Base-by-base conservation (phyloP, 2,797 vertebrate species). In the Nyctalus aviator region DNA sequence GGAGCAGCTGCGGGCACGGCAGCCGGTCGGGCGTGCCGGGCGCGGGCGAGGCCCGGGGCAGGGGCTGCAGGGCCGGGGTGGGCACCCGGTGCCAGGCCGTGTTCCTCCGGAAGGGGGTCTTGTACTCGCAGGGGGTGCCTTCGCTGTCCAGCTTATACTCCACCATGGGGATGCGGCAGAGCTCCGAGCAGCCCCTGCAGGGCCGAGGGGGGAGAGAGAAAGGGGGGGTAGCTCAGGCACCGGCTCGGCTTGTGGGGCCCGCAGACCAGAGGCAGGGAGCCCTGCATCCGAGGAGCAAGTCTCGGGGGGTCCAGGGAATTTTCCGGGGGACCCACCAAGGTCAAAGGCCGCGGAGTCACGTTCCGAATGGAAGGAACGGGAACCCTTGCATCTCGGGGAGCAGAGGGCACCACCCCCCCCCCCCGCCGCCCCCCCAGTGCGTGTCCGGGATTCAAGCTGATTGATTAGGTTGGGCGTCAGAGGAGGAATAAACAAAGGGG, bases 101-200 rank as follows among this genome's bases (percentile, higher is more conserved):
- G 98, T 99, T 99, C 96, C 99, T 99, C 97, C 99, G 98, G 98
- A 99, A 99, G 92, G 99, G 99, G 3, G 99, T 99, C 98, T 99
- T 99, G 98, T 99, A 99, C 98, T 99, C 99, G 48, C 99, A 99
- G 91, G 99, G 99, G 3, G 99, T 99, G 41, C 99, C 99, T 98
- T 99, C 99, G 2, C 99, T 99, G 98, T 99, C 99, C 32, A 99
- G 99, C 97, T 99, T 99, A 97, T 99, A 99, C 97, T 99, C 99
- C 95, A 99, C 99, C 99, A 99, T 99, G 89, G 99, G 99, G 90
- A 99, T 99, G 92, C 99, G 99, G 98, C 99, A 99, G 50, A 99
- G 99, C 98, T 99, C 99, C 2, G 99, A 99, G 97, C 99, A 99
- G 90, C 99, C 99, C 98, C 99, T 99, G 98, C 0, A 11, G 79